A percentile compares a stretch with the other conserved stretches of the same genome.
phyloP scores from a whole-genome alignment of 2,797 vertebrate genomes.

The Sebastes wilsoni region DNA sequence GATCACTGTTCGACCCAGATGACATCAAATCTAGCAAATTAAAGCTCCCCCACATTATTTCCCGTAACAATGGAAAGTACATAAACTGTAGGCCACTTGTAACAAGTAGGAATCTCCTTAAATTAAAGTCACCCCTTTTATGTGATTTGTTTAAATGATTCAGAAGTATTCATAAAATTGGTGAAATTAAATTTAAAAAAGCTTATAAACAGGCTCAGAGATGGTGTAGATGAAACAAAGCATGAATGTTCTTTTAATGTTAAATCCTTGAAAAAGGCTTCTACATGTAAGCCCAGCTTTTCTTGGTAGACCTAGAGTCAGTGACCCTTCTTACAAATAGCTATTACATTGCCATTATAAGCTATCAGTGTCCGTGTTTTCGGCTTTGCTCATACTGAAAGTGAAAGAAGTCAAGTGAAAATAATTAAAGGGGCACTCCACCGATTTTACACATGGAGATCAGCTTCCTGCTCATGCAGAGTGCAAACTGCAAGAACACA shows the following conservation, averaged over 20 bases:
- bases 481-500: not conserved
- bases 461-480: not conserved
- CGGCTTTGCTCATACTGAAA: not conserved
- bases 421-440: not conserved
- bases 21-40: not conserved
- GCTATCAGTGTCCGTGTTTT: not conserved
- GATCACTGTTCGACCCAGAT: conserved; percentile 8
- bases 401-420: not conserved
- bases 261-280: not conserved
- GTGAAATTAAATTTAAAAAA: not conserved
- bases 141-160: not conserved
- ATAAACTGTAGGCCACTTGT: not conserved
- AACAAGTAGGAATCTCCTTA: not conserved
- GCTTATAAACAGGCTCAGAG: not conserved
- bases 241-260: not conserved
- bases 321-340: not conserved
- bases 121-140: not conserved
- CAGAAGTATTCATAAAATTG: not conserved
- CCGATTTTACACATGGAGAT: not conserved
- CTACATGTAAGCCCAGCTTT: not conserved
- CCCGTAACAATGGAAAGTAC: not conserved
- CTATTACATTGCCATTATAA: not conserved
- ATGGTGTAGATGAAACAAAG: not conserved
- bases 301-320: not conserved
- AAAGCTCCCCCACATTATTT: not conserved